phyloP scores from a whole-genome alignment of 2,888 invertebrate species.

The Sturmia bella region DNA sequence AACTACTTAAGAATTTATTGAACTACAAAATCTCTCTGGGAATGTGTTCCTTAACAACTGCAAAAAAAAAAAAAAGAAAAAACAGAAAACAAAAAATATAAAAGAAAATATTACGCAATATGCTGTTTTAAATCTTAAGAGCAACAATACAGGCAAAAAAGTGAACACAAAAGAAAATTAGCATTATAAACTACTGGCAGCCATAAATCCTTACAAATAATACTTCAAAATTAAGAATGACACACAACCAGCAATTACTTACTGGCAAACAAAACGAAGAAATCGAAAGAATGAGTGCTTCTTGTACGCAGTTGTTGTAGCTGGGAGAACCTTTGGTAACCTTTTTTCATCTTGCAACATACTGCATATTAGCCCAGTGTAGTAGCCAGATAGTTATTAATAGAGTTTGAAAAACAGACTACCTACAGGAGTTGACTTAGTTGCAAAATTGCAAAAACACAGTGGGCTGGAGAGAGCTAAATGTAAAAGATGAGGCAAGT shows the following conservation, averaged over 20 bases:
- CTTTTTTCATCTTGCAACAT: constrained; percentile 2
- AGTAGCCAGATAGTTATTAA: constrained; percentile 8
- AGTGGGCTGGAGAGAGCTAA: background rate
- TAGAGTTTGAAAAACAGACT: constrained; percentile 10
- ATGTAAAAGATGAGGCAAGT: no score
- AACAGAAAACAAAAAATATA: constrained; percentile 3
- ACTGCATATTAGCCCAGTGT: background rate
- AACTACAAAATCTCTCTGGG: constrained; percentile 68
- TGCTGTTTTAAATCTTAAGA: constrained; percentile 43
- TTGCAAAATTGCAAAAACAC: background rate
- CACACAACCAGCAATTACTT: constrained; percentile 52
- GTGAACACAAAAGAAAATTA: constrained; percentile 55
- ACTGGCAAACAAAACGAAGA: constrained; percentile 14
- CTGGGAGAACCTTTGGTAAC: background rate
- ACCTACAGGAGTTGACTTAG: background rate
- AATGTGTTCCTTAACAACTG: constrained; percentile 51
- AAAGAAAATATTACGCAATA: constrained; percentile 64
- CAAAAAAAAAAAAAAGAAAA: constrained; percentile 2
- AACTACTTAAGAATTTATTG: constrained; percentile 64
- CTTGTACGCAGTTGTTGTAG: no score
- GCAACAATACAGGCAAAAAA: constrained; percentile 21
- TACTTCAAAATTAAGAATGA: constrained; percentile 52
- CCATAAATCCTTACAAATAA: constrained; percentile 67
- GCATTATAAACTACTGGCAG: constrained; percentile 57
- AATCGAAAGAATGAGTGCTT: background rate